Conservation (phyloP, 2,113 vertebrate species). For the Aphyosemion australe region DNA sequence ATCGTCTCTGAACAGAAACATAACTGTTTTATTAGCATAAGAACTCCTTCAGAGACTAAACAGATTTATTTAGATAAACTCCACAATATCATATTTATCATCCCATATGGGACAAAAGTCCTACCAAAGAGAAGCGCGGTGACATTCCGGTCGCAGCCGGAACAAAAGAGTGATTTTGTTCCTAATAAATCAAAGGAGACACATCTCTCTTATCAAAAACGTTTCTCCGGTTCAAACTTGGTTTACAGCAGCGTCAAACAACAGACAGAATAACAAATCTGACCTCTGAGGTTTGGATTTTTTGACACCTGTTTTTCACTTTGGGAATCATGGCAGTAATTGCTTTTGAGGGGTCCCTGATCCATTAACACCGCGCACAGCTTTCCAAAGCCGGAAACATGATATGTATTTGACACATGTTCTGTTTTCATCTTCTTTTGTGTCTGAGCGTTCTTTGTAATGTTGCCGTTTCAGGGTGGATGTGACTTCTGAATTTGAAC, state of each 20-base stretch:
- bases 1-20: too few species aligned
- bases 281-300: slow-evolving; percentile 55
- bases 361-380: slow-evolving; percentile 56
- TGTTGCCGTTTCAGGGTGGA: slow-evolving; percentile 61
- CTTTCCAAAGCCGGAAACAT: slow-evolving; percentile 55
- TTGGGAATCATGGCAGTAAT: slow-evolving; percentile 60
- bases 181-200: slow-evolving; percentile 3
- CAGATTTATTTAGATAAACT: too few species aligned
- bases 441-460: slow-evolving; percentile 44
- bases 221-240: slow-evolving; percentile 37
- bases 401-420: slow-evolving; percentile 72
- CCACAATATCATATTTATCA: too few species aligned
- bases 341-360: slow-evolving; percentile 69
- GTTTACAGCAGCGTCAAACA: slow-evolving; percentile 24
- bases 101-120: too few species aligned
- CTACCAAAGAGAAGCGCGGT: too few species aligned
- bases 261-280: slow-evolving; percentile 52
- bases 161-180: not conserved
- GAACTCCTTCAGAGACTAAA: too few species aligned
- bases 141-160: too few species aligned
- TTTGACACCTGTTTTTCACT: slow-evolving; percentile 65
- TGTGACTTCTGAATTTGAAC: slow-evolving; percentile 36
- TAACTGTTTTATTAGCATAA: too few species aligned
- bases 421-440: slow-evolving; percentile 63
- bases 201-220: not conserved